Evolutionary conservation across 2,113 vertebrate genomes (phyloP).

Genomic region (Mormyrus lacerda): DNA sequence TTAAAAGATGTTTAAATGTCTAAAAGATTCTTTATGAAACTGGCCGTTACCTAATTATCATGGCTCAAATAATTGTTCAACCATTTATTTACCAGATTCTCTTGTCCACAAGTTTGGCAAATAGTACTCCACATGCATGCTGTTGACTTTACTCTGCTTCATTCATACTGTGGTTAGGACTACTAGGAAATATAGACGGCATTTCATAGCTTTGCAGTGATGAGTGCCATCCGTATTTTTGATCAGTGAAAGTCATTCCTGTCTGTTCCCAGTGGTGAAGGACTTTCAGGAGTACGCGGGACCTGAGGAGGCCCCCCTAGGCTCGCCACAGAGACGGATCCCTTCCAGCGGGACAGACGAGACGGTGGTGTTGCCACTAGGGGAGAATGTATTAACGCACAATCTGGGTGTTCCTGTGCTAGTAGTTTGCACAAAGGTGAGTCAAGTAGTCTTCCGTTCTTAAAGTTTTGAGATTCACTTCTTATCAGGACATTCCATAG

Average conservation of each 20-base stretch:
- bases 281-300: conserved; percentile 91
- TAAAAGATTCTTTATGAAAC: not conserved
- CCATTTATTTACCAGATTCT: not conserved
- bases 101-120: not conserved
- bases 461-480: not conserved
- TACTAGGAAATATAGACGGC: not conserved
- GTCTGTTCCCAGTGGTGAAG: conserved; percentile 73
- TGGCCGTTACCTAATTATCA: not conserved
- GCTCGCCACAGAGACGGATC: conserved; percentile 84
- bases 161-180: not conserved
- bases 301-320: conserved; percentile 77
- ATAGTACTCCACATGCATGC: not conserved
- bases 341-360: conserved; percentile 75
- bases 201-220: not conserved
- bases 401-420: conserved; percentile 93
- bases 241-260: not conserved
- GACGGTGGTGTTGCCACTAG: conserved; percentile 78
- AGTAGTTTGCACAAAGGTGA: conserved; percentile 93
- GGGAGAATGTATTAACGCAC: conserved; percentile 86
- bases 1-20: not conserved
- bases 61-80: not conserved
- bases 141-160: not conserved
- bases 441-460: not conserved
- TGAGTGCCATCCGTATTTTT: not conserved
- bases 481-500: not conserved